A percentile compares a stretch with the other conserved stretches of the same genome.
Evolutionary conservation across 2,113 vertebrate species (phyloP).

Genomic region (Pan paniscus): DNA sequence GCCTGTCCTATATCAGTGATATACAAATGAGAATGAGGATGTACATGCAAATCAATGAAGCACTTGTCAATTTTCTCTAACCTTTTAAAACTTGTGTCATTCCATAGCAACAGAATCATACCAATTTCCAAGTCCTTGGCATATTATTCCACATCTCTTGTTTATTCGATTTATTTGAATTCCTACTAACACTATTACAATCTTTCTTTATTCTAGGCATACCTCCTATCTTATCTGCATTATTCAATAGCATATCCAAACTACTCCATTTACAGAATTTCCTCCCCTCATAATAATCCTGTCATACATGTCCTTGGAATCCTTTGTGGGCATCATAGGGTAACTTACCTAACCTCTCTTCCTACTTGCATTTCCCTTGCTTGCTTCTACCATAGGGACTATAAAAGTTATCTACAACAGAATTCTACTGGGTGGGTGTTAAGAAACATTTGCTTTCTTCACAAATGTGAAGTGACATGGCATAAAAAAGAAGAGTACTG

Average conservation of each 20-base stretch:
- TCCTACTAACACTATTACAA: not conserved
- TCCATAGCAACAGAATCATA: not conserved
- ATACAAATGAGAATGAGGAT: not conserved
- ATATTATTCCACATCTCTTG: not conserved
- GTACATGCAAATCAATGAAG: not conserved
- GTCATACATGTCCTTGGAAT: not conserved
- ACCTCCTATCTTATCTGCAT: not conserved
- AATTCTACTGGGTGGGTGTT: not conserved
- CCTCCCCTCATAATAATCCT: not conserved
- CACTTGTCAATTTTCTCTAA: not conserved
- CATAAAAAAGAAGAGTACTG: not conserved
- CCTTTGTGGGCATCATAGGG: not conserved
- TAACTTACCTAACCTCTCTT: not conserved
- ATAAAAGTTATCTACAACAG: not conserved
- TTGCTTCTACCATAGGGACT: not conserved
- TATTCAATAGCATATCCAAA: not conserved
- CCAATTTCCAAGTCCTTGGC: not conserved
- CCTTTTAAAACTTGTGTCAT: not conserved
- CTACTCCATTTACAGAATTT: not conserved
- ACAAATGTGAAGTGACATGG: not conserved
- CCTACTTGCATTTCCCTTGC: not conserved
- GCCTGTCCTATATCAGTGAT: not conserved
- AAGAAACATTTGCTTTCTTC: not conserved
- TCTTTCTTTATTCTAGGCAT: not conserved
- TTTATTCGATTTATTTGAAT: not conserved